Percentiles rank a stretch among this genome's conserved stretches.
phyloP scores from a whole-genome alignment of 1,140 invertebrate genomes.

The Hyposmocoma kahamanoa region DNA sequence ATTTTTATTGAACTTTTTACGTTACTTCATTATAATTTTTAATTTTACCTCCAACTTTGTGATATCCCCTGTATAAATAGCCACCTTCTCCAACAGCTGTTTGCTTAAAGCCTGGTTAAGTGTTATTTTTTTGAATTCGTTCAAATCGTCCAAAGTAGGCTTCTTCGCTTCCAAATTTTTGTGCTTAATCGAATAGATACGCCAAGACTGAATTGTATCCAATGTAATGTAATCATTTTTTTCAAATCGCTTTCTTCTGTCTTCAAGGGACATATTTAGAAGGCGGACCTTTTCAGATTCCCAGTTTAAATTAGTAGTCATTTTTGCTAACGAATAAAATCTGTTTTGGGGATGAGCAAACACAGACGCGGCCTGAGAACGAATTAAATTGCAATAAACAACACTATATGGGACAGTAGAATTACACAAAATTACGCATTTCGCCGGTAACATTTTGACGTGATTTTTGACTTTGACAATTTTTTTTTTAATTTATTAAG shows the following conservation, averaged over 20 bases:
- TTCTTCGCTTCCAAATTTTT: constrained; percentile 44
- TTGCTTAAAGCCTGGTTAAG: constrained; percentile 61
- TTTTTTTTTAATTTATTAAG: too few species aligned
- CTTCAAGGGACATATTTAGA: constrained; percentile 34
- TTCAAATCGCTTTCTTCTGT: constrained; percentile 48
- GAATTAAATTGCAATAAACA: constrained; percentile 13
- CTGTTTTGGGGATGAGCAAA: constrained; percentile 9
- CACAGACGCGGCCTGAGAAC: constrained; percentile 4
- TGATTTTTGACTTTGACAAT: too few species aligned
- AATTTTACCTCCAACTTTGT: constrained; percentile 86
- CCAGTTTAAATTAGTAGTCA: constrained; percentile 41
- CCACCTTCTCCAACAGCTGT: constrained; percentile 77
- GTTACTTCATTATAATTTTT: too few species aligned
- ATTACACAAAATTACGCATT: too few species aligned
- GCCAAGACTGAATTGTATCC: constrained; percentile 76
- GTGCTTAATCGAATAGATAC: constrained; percentile 65
- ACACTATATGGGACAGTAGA: too few species aligned
- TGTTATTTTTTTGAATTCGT: constrained; percentile 48
- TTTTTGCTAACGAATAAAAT: constrained; percentile 25
- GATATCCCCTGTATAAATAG: constrained; percentile 88
- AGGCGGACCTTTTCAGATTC: constrained; percentile 41
- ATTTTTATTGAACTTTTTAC: too few species aligned
- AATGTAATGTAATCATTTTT: constrained; percentile 32
- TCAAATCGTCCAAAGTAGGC: constrained; percentile 45
- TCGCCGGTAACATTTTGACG: too few species aligned